A percentile compares a stretch with the other conserved stretches of the same genome.
Conservation (phyloP, 2,888 invertebrate genomes). For the Dione vanillae region DNA sequence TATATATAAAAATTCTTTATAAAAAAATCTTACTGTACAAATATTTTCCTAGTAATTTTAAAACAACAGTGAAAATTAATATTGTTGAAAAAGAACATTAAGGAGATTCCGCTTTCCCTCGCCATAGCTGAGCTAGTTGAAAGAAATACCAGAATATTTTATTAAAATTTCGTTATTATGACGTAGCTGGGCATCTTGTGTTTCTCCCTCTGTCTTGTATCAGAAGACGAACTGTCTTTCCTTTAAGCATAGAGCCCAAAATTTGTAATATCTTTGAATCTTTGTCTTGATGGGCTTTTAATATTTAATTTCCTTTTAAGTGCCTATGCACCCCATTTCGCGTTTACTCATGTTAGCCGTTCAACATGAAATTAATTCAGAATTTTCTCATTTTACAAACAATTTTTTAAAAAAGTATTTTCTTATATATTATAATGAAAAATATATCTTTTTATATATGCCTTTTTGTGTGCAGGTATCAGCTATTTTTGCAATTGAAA, state of each 20-base stretch:
- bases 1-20: not conserved
- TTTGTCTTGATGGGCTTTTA: conserved; percentile 73
- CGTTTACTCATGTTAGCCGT: conserved; percentile 56
- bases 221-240: conserved; percentile 57
- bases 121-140: conserved; percentile 30
- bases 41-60: conserved; percentile 15
- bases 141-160: conserved; percentile 62
- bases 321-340: conserved; percentile 55
- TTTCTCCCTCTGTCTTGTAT: conserved; percentile 51
- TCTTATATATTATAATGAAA: not conserved
- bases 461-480: conserved; percentile 88
- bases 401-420: conserved; percentile 23
- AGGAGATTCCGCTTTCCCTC: conserved; percentile 31
- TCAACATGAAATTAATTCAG: conserved; percentile 56
- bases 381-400: conserved; percentile 46
- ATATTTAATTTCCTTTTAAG: conserved; percentile 78
- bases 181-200: conserved; percentile 56
- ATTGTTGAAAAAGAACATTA: conserved; percentile 39
- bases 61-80: conserved; percentile 42
- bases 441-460: not conserved
- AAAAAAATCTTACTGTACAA: not conserved
- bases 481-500: conserved; percentile 98
- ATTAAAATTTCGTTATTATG: conserved; percentile 75
- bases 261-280: conserved; percentile 73
- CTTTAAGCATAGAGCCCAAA: conserved; percentile 60